Evolutionary conservation across 1,140 invertebrate genomes (phyloP).

Genomic region (Drosophila kurseongensis): DNA sequence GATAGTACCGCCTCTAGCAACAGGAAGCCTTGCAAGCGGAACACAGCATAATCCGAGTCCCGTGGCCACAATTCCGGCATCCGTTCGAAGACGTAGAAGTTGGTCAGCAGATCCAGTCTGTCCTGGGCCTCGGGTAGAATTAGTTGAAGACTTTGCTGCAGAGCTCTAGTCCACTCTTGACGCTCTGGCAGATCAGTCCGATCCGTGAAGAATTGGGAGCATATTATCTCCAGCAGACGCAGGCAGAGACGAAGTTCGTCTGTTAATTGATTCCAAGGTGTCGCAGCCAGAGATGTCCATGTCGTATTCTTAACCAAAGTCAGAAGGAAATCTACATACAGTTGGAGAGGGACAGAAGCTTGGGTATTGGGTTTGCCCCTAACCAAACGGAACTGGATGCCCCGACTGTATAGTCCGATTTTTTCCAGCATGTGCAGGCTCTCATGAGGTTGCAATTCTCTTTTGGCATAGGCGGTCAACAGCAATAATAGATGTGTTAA

Average conservation of each 20-base stretch:
- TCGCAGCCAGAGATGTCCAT: conserved; percentile 28
- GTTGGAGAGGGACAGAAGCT: conserved; percentile 53
- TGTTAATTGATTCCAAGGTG: conserved; percentile 48
- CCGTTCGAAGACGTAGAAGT: conserved; percentile 81
- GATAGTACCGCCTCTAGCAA: conserved; percentile 60
- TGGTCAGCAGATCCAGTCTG: conserved; percentile 85
- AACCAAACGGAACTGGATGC: conserved; percentile 31
- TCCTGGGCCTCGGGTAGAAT: conserved; percentile 84
- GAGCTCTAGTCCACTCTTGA: conserved; percentile 56
- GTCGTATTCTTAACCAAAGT: conserved; percentile 55
- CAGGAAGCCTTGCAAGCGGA: conserved; percentile 62
- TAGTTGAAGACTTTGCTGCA: conserved; percentile 74
- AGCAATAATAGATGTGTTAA: conserved; percentile 70
- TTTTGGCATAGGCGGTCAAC: conserved; percentile 67
- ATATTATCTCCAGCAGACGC: conserved; percentile 43
- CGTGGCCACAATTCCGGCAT: conserved; percentile 31
- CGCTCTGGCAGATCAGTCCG: conserved; percentile 3
- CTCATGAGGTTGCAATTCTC: conserved; percentile 33
- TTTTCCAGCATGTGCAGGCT: conserved; percentile 55
- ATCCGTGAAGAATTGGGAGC: conserved; percentile 27
- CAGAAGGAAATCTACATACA: conserved; percentile 67
- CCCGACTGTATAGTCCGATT: conserved; percentile 29
- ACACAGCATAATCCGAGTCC: conserved; percentile 36
- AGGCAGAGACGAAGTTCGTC: conserved; percentile 58
- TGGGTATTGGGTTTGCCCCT: conserved; percentile 10